Evolutionary conservation across 2,797 vertebrate genomes (phyloP), one percentile per base, ranked within the genome.

Genomic region (Chaenodraco wilsoni): DNA sequence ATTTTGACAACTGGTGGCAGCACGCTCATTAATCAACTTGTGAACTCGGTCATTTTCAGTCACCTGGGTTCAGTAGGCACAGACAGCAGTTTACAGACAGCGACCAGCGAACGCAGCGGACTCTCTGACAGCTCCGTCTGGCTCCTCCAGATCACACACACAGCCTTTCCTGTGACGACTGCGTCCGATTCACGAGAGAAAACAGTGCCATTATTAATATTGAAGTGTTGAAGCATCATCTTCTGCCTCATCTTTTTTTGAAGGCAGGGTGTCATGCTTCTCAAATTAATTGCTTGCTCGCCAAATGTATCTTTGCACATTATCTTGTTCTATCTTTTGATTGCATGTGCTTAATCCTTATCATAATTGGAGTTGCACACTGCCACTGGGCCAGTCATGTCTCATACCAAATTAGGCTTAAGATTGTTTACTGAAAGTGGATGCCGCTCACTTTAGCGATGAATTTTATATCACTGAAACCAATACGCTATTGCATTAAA

Each of bases 291-390:
- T 94, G 93, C 93, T 88, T 84, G 84, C 89, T 89, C 91, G 91
- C 91, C 89, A 91, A 93, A 94, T 94, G 94, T 95, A 95, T 95
- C 94, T 93, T 85, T 87, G 90, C 90, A 85, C 93, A 91, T 94
- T 94, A 95, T 95, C 94, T 95, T 95, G 95, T 95, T 95, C 93
- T 89, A 95, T 95, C 94, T 95, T 93, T 95, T 94, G 94, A 95
- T 94, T 94, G 94, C 92, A 88, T 89, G 89, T 88, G 92, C 92
- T 93, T 95, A 95, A 95, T 95, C 93, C 94, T 95, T 94, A 94
- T 94, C 93, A 84, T 95, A 95, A 95, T 95, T 95, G 93, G 92
- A 94, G 94, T 91, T 93, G 92, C 91, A 91, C 88, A 90, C 90
- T 84, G 93, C 94, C 94, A 94, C 92, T 91, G 94, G 94, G 93